These are phyloP conservation scores for Diplolepis rosae DNA, from an alignment of 2,888 invertebrate genomes.

Conservation along the genomic window DNA sequence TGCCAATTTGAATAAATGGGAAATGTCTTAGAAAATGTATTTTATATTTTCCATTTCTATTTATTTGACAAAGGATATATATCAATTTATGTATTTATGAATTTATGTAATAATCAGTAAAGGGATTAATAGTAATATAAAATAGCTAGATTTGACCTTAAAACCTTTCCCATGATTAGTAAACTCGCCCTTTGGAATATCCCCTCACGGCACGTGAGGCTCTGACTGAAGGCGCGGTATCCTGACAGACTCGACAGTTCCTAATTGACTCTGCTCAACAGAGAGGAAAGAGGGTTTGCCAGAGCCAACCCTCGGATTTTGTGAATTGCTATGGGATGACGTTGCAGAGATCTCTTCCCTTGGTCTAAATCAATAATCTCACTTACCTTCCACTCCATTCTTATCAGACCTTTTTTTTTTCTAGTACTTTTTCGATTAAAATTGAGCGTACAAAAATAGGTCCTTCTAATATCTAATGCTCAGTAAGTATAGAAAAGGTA, in stretches of 20 bases:
- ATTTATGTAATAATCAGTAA: too few relatives aligned
- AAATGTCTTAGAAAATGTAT: too few relatives aligned
- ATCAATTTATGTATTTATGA: too few relatives aligned
- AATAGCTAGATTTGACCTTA: background rate
- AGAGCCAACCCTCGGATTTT: constrained; percentile 42
- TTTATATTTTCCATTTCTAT: too few relatives aligned
- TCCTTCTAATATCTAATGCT: background rate
- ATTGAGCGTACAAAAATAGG: background rate
- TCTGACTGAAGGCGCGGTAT: constrained; percentile 17
- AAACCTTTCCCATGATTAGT: constrained; percentile 13
- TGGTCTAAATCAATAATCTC: constrained; percentile 61
- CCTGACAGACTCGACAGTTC: constrained; percentile 18
- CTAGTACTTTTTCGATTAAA: background rate
- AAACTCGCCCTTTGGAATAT: constrained; percentile 14
- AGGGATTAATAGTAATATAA: background rate
- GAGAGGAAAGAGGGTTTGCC: constrained; percentile 36
- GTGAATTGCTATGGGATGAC: constrained; percentile 68
- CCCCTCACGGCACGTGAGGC: background rate
- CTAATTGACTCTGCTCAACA: constrained; percentile 35
- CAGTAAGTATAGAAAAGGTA: background rate
- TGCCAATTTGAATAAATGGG: too few relatives aligned
- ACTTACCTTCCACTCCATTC: constrained; percentile 37
- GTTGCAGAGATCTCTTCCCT: constrained; percentile 56
- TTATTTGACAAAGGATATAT: too few relatives aligned
- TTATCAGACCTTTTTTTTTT: constrained; percentile 37